Evolutionary conservation across 2,888 invertebrate genomes (phyloP), one percentile per base, ranked within the genome.

Genomic region (Eubasilissa splendida): DNA sequence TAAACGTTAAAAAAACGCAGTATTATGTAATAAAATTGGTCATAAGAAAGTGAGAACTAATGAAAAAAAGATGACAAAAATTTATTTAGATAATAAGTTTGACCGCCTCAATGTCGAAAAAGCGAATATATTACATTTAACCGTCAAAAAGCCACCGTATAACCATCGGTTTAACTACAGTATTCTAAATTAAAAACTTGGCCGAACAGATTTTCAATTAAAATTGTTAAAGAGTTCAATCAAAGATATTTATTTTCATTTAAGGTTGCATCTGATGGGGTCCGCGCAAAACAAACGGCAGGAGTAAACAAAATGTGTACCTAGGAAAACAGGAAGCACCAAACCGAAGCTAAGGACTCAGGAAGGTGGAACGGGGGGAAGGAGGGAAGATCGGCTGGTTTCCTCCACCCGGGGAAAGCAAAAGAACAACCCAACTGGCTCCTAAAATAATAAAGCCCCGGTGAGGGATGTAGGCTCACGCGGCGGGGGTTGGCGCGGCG

Each of bases 371-470:
- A 50, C 11, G 59, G 60, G 71, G 60, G 9, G 70, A 52, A 22
- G 9, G 31, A 33, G 22, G 50, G 75, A 42, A 42, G 42, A 42
- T 2, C 42, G 33, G 54, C 63, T 11, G 76, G 76, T 63, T 42
- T 50, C n/a, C n/a, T 10, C 68, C 60, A 63, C 76, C 63, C 53
- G 14, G 42, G 76, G 70, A 78, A 81, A 76, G 79, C 54, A 79
- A 77, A 81, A 78, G 81, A 78, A 74, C 81, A 81, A 81, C 78
- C 78, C 66, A 58, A 75, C 76, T 31, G 53, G 58, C 73, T 77
- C 71, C 78, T 78, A 78, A 81, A 78, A 81, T 78, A 81, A 78
- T 81, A 78, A 78, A 81, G 78, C 81, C 78, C 63, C 63, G 56
- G 58, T 59, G 14, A 74, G 74, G 74, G 74, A 74, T 22, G 74